Conservation (phyloP, 2,888 invertebrate species). For the Notodonta dromedarius region DNA sequence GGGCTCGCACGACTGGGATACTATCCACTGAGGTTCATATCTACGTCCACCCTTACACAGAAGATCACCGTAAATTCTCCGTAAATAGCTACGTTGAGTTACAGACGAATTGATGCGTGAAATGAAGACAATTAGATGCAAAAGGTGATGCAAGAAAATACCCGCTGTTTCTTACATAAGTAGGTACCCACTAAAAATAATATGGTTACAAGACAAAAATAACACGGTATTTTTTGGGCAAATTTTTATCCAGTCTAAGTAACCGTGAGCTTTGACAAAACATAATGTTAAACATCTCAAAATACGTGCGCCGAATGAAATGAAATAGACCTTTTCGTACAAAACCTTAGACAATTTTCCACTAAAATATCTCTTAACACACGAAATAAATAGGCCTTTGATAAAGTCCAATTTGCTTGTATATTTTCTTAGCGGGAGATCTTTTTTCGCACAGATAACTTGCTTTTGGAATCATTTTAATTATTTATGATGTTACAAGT, state of each 20-base stretch:
- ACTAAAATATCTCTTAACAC: slow-evolving; percentile 20
- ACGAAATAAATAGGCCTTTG: slow-evolving; percentile 26
- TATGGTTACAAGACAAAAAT: background rate
- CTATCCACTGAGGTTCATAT: no score
- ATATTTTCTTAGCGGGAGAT: slow-evolving; percentile 43
- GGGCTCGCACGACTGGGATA: no score
- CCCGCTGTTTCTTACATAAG: no score
- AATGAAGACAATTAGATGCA: no score
- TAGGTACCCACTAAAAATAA: no score
- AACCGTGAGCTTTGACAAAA: background rate
- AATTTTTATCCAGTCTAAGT: background rate
- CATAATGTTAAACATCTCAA: background rate
- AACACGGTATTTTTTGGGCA: background rate
- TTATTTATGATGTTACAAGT: slow-evolving; percentile 56
- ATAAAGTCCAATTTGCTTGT: slow-evolving; percentile 48
- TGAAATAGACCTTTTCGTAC: background rate
- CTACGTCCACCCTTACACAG: no score
- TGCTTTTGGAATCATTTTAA: slow-evolving; percentile 53
- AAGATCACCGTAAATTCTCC: no score
- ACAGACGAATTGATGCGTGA: no score
- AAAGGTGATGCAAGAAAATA: no score
- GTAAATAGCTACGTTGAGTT: no score
- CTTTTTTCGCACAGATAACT: slow-evolving; percentile 45
- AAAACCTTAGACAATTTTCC: slow-evolving; percentile 6
- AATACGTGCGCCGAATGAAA: background rate